These are phyloP conservation scores for Tadarida brasiliensis DNA, from an alignment of 2,797 vertebrate species.

Conservation along the genomic window DNA sequence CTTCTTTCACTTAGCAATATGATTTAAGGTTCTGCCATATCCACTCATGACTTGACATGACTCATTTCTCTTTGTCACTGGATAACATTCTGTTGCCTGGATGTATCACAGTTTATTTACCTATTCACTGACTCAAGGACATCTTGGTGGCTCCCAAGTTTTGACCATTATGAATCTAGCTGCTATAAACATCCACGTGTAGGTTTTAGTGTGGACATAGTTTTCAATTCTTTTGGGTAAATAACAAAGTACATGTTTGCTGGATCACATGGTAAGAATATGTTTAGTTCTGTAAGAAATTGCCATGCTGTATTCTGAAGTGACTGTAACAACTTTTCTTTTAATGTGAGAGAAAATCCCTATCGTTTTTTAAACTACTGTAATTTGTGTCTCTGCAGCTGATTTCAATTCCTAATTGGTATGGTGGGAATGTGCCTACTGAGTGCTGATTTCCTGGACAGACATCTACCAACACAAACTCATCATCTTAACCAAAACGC, in stretches of 20 bases:
- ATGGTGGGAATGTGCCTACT: not conserved
- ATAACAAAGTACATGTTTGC: not conserved
- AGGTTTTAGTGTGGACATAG: slow-evolving; percentile 48
- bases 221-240: slow-evolving; percentile 47
- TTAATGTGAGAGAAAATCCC: not conserved
- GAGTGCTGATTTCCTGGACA: not conserved
- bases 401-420: not conserved
- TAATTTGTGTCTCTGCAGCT: not conserved
- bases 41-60: not conserved
- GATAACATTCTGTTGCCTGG: not conserved
- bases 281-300: slow-evolving; percentile 38
- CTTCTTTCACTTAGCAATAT: no score
- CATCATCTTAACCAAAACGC: not conserved
- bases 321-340: not conserved
- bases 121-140: slow-evolving; percentile 19
- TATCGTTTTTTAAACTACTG: not conserved
- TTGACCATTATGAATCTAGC: slow-evolving; percentile 25
- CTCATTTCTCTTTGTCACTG: not conserved
- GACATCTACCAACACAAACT: not conserved
- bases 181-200: slow-evolving; percentile 8
- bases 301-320: slow-evolving; percentile 47
- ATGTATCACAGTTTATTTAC: slow-evolving; percentile 1
- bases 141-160: slow-evolving; percentile 44
- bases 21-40: not conserved
- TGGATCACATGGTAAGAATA: not conserved